A percentile compares a stretch with the other conserved stretches of the same genome.
These are phyloP conservation scores for Ericerus pela DNA, from an alignment of 1,140 invertebrate genomes.

Conservation along the genomic window DNA sequence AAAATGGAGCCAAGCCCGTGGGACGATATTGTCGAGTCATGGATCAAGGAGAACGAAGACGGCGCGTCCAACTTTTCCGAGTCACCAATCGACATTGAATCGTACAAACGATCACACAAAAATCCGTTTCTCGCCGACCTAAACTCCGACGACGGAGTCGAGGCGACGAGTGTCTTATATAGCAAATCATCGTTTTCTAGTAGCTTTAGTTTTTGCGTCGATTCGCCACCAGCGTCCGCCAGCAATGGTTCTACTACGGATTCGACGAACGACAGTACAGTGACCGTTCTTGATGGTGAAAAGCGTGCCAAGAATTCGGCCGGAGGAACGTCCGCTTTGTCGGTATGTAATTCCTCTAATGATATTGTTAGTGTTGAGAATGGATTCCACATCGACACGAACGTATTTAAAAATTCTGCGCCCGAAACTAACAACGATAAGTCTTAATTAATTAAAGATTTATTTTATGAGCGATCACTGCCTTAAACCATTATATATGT, in stretches of 20 bases:
- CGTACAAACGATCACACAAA: conserved; percentile 2
- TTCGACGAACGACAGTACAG: not conserved
- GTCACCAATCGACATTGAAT: not conserved
- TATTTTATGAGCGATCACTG: too few species aligned
- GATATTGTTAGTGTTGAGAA: too few species aligned
- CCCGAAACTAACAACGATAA: too few species aligned
- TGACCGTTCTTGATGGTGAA: not conserved
- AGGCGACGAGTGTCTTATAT: not conserved
- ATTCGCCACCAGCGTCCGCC: not conserved
- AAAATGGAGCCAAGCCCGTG: not conserved
- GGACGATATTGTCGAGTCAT: conserved; percentile 1
- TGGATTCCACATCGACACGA: too few species aligned
- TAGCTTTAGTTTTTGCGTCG: conserved; percentile 10
- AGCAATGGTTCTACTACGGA: conserved; percentile 3
- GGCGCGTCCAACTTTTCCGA: not conserved
- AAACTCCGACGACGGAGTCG: not conserved
- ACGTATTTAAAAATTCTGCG: too few species aligned
- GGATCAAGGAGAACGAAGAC: conserved; percentile 1
- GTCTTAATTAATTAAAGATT: too few species aligned
- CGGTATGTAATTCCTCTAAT: too few species aligned
- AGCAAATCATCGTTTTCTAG: not conserved
- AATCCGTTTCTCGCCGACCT: conserved; percentile 1
- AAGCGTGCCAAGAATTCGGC: not conserved
- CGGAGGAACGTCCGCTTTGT: too few species aligned
- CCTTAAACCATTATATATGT: too few species aligned